phyloP scores from a whole-genome alignment of 2,113 vertebrate genomes.

The Mohoua ochrocephala region DNA sequence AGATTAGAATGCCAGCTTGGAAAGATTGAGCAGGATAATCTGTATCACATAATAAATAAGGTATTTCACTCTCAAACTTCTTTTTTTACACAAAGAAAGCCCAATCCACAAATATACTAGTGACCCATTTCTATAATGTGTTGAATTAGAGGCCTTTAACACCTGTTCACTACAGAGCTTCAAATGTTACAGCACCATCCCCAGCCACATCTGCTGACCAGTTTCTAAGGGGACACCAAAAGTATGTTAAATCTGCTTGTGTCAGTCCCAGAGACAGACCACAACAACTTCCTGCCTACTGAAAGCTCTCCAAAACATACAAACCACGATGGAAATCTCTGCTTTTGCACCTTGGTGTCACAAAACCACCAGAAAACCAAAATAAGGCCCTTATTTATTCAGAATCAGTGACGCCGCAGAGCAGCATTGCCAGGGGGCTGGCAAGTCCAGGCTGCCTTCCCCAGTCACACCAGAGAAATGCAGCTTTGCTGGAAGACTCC shows the following conservation, averaged over 20 bases:
- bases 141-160: not conserved
- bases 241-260: not conserved
- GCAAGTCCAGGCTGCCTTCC: not conserved
- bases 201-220: not conserved
- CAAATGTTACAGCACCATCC: not conserved
- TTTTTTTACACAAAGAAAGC: not conserved
- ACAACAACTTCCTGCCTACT: not conserved
- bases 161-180: not conserved
- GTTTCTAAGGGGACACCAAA: not conserved
- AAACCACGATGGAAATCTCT: not conserved
- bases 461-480: not conserved
- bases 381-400: not conserved
- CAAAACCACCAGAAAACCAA: not conserved
- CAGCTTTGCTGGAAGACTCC: not conserved
- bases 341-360: not conserved
- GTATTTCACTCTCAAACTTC: not conserved
- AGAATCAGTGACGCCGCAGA: not conserved
- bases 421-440: not conserved
- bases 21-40: not conserved
- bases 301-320: not conserved
- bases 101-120: not conserved
- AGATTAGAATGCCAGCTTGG: not conserved
- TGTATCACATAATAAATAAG: not conserved
- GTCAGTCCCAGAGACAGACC: not conserved
- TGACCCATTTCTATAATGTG: not conserved